phyloP scores from a whole-genome alignment of 2,113 vertebrate genomes.

The Eretmochelys imbricata region DNA sequence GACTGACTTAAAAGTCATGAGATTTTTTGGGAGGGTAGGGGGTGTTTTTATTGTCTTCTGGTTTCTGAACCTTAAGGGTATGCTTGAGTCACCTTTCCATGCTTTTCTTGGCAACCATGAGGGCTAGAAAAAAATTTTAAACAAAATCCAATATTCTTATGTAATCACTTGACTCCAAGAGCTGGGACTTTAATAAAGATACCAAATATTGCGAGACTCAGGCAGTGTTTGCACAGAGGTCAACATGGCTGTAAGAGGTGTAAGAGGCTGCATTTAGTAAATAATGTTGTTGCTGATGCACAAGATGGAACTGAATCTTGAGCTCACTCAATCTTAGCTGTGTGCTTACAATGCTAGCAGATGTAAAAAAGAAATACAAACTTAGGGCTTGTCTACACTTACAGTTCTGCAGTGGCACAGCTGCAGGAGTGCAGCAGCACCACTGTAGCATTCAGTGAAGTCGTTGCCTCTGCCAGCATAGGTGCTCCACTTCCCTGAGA shows the following conservation, averaged over 20 bases:
- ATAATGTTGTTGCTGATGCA: neutral
- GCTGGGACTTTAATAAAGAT: neutral
- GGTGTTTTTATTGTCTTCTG: neutral
- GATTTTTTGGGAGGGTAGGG: neutral
- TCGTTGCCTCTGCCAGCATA: neutral
- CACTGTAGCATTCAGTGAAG: neutral
- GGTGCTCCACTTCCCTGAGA: neutral
- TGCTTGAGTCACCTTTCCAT: neutral
- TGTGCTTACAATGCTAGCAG: neutral
- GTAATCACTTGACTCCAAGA: neutral
- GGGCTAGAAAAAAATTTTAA: neutral
- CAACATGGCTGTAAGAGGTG: neutral
- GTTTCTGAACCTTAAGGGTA: neutral
- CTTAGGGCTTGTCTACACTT: neutral
- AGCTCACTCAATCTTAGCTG: neutral
- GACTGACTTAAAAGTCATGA: neutral
- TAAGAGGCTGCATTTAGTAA: neutral
- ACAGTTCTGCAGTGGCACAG: too few relatives aligned
- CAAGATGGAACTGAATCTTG: constrained; percentile 1
- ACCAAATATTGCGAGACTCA: rapidly evolving
- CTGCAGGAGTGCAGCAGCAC: too few relatives aligned
- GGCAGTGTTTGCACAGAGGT: neutral
- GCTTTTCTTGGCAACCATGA: neutral
- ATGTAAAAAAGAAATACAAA: neutral
- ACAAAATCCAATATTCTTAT: neutral